These are phyloP conservation scores for Sphaerophoria taeniata DNA, from an alignment of 2,888 invertebrate genomes.

Conservation along the genomic window DNA sequence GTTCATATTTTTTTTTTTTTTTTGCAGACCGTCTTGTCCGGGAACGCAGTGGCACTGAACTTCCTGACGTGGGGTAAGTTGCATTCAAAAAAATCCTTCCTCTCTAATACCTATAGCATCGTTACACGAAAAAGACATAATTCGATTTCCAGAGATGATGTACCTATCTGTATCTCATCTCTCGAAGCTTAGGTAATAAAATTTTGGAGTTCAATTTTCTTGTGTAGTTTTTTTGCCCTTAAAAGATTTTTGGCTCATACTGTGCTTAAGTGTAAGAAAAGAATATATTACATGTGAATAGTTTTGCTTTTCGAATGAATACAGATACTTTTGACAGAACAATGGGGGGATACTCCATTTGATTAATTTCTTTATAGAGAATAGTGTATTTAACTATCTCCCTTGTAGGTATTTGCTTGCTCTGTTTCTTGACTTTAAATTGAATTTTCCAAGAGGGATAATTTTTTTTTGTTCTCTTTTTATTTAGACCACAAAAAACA, in stretches of 20 bases:
- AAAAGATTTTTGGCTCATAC: conserved; percentile 11
- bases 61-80: conserved; percentile 80
- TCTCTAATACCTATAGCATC: neutral
- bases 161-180: conserved; percentile 61
- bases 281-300: conserved; percentile 60
- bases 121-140: conserved; percentile 60
- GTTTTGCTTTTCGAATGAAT: neutral
- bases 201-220: conserved; percentile 65
- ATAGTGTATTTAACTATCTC: conserved; percentile 5
- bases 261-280: conserved; percentile 17
- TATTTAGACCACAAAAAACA: too few relatives aligned
- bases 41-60: conserved; percentile 81
- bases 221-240: conserved; percentile 10
- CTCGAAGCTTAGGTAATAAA: conserved; percentile 51
- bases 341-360: neutral
- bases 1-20: conserved; percentile 33
- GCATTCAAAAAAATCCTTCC: neutral
- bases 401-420: neutral
- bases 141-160: conserved; percentile 67
- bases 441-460: neutral
- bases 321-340: neutral
- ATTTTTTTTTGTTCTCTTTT: neutral
- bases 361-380: conserved; percentile 39
- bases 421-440: neutral
- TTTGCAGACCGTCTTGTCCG: conserved; percentile 81